Base-by-base conservation (phyloP, 2,797 vertebrate genomes). In the Sebastes diploproa region DNA sequence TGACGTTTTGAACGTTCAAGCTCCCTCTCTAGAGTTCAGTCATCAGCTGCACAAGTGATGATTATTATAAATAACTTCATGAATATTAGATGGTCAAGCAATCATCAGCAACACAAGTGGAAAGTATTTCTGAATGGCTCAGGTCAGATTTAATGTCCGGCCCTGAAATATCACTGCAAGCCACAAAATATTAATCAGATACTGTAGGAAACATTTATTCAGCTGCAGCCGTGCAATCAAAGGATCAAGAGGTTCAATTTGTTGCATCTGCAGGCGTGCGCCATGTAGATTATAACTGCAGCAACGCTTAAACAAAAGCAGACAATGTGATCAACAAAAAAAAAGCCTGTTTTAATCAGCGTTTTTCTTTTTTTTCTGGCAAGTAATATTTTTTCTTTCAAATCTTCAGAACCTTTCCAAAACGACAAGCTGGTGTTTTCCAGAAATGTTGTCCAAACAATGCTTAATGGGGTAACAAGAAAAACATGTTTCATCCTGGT, bases 51-150 rank as follows among this genome's bases (percentile, higher is more conserved):
- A 4, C 52, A 27, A 66, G 29, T 55, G 30, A 36, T 76, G 11
- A 22, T 54, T 16, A 78, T 20, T 42, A 30, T 29, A 61, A 70
- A 77, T 38, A 61, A 62, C 9, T 36, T 66, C 2, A 75, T 70
- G 60, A 81, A 77, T 75, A 67, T 61, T 22, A n/a, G 23, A 69
- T 77, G 54, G 71, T 55, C 38, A 14, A 55, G 46, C 23, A 73
- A 59, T 74, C 3, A 69, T 80, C n/a, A 23, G 11, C 27, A 75
- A 6, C 10, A 3, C 10, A 20, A 23, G 36, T 52, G 12, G 22
- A 69, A 80, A 80, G 62, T n/a, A 65, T 63, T 62, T 78, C 30
- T 68, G 18, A 50, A 72, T 13, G n/a, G 8, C 64, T 78, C 46
- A 4, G 62, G 25, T 70, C 66, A 36, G 29, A 38, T 50, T 76